Evolutionary conservation across 2,888 invertebrate species (phyloP), one percentile per base, ranked within the genome.

Genomic region (Emmelina monodactyla): DNA sequence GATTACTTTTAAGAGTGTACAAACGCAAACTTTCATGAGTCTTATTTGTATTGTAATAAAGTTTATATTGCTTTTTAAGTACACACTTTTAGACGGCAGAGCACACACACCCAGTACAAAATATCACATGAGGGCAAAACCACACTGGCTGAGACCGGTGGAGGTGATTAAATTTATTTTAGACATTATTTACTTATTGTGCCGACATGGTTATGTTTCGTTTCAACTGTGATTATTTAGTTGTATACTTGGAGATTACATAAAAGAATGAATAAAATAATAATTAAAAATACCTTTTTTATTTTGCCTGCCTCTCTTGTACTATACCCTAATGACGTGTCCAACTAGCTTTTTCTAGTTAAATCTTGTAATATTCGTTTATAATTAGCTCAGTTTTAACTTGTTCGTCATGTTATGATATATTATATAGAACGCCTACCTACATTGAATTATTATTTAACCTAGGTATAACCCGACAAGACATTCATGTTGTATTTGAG

Each of bases 151-250:
- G 42, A 50, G 52, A 53, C 57, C 61, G 61, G 55, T 47, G 52
- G 53, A n/a, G n/a, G n/a, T n/a, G n/a, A 46, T 37, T 49, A 55
- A 28, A 32, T 64, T 65, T 71, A 62, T 58, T 61, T 70, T 69
- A 72, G 59, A 66, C 58, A 55, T 66, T 63, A 66, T 62, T 64
- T 60, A 43, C 47, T 34, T 32, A 29, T 15, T 16, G 11, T 59
- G 61, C 58, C 54, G 59, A 63, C 56, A 61, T 64, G 64, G 58
- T 67, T 71, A 69, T 63, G 71, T 80, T 82, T 79, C 72, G 76
- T 81, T 82, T 82, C 69, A 78, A 82, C 82, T 82, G 82, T 82
- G 82, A 82, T 82, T 82, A 76, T 78, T 81, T 82, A 82, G 81
- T 79, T 82, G 76, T 82, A 82, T 81, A 79, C 71, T 80, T 73